phyloP scores from a whole-genome alignment of 2,797 vertebrate species.

The Petrocephalus sullivani region DNA sequence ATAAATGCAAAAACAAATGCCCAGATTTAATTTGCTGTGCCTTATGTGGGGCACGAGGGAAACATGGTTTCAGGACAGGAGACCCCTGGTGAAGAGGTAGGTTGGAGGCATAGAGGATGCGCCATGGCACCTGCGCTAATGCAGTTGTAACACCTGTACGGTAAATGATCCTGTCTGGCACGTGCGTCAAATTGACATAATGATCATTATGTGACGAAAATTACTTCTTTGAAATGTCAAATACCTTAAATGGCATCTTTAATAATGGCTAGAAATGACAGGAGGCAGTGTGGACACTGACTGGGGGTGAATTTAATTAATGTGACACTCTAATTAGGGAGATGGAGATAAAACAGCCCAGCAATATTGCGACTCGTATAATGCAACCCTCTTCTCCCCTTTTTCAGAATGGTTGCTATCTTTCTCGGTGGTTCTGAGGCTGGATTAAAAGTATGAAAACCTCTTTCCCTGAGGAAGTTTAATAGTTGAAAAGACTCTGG shows the following conservation, averaged over 20 bases:
- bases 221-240: constrained; percentile 5
- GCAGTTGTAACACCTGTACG: neutral
- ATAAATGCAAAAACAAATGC: neutral
- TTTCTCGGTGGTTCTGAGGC: neutral
- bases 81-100: neutral
- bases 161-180: neutral
- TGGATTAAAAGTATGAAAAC: neutral
- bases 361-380: neutral
- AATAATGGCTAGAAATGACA: neutral
- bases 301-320: neutral
- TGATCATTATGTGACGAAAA: neutral
- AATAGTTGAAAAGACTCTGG: neutral
- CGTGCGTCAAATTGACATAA: neutral
- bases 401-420: neutral
- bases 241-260: neutral
- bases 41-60: neutral
- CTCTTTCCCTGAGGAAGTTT: neutral
- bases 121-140: neutral
- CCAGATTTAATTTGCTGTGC: neutral
- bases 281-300: neutral
- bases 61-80: neutral
- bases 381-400: neutral
- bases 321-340: constrained; percentile 6
- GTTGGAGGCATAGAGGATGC: neutral
- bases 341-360: neutral